Evolutionary conservation across 1,140 invertebrate species (phyloP).

Genomic region (Drosophila pachea): DNA sequence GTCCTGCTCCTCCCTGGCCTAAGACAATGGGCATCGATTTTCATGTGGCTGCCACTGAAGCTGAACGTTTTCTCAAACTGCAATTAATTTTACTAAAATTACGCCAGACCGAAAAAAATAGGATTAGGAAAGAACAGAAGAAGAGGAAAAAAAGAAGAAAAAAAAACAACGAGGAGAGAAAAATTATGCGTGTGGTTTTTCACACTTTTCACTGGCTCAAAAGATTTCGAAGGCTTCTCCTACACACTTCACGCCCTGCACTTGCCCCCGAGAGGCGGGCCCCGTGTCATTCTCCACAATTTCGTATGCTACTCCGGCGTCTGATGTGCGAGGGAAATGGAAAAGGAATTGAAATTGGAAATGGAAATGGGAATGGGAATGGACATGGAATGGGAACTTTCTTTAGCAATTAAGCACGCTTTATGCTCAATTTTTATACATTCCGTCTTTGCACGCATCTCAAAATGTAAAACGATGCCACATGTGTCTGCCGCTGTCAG

Average conservation of each 20-base stretch:
- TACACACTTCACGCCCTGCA: constrained; percentile 60
- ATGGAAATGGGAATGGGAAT: constrained; percentile 6
- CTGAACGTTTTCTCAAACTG: constrained; percentile 33
- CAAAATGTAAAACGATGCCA: constrained; percentile 70
- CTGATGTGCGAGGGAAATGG: constrained; percentile 25
- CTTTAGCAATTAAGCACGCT: constrained; percentile 73
- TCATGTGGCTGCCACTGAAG: constrained; percentile 37
- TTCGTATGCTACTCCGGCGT: constrained; percentile 65
- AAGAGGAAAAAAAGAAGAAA: constrained; percentile 12
- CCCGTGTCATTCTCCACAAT: constrained; percentile 65
- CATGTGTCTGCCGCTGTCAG: constrained; percentile 64
- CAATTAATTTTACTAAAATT: constrained; percentile 78
- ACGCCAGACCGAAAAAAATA: constrained; percentile 39
- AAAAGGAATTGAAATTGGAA: neutral
- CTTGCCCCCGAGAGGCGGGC: constrained; percentile 56
- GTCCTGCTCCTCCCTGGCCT: neutral
- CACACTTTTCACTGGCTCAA: constrained; percentile 51
- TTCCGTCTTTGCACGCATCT: constrained; percentile 48
- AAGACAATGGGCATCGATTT: constrained; percentile 42
- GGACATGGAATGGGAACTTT: constrained; percentile 48
- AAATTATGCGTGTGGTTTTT: constrained; percentile 67
- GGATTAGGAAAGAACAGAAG: constrained; percentile 38
- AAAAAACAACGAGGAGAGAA: constrained; percentile 19
- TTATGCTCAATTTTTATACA: constrained; percentile 66
- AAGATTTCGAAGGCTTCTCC: constrained; percentile 15